Evolutionary conservation across 2,113 vertebrate species (phyloP), one percentile per base, ranked within the genome.

Genomic region (Hyla sarda): DNA sequence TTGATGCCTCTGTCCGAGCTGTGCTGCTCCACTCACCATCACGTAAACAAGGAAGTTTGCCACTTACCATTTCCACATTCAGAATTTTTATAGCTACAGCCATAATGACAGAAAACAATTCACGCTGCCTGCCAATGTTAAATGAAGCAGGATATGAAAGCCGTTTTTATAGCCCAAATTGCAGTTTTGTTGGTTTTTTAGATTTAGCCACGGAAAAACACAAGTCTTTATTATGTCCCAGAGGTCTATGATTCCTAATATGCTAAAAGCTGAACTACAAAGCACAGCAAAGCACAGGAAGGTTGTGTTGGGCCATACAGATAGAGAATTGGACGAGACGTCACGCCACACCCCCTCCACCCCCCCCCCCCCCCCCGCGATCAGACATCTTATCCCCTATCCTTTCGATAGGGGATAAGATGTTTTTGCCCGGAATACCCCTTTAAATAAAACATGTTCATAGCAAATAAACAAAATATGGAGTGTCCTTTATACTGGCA

Each of bases 121-220:
- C 60, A 14, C 28, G 0, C 50, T 25, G 16, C 5, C 79, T 65
- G 60, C 58, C 60, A 82, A 62, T 11, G 34, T 9, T 82, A 45
- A 47, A 82, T 60, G 34, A 32, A 32, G 74, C 74, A 77, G 48
- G 48, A 77, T 71, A 71, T 71, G 67, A 71, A 71, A 41, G 32
- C 17, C 21, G 8, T 21, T 23, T n/a, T 71, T 41, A 77, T 11
- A 54, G 28, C 48, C 8, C 0, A 77, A 54, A 50, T 32, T 5
- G 25, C 48, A 32, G 47, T 52, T 52, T 52, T 76, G 74, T 76
- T 76, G 73, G 28, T 75, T 47, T 8, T 75, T 75, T 75, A 75
- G 45, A 75, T 48, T 48, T 75, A 47, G n/a, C n/a, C 12, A n/a
- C 71, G 37, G 71, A 73, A 73, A 73, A n/a, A 73, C 21, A 73